These are phyloP conservation scores for Acipenser ruthenus DNA, from an alignment of 2,797 vertebrate genomes.

Conservation along the genomic window DNA sequence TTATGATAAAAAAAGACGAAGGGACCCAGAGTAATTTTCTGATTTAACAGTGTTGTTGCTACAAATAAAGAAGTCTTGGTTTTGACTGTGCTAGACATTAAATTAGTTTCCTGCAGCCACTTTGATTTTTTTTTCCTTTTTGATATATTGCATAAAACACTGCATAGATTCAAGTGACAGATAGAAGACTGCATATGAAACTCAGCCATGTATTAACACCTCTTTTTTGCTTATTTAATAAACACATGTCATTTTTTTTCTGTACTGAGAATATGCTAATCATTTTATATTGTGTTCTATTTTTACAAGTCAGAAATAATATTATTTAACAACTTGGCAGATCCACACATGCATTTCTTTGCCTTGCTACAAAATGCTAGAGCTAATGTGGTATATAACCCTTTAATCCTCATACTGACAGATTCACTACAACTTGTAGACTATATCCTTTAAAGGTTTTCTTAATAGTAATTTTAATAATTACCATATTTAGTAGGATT, in stretches of 20 bases:
- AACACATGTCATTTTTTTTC: constrained; percentile 55
- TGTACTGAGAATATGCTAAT: constrained; percentile 47
- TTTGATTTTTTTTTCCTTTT: constrained; percentile 61
- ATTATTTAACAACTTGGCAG: constrained; percentile 52
- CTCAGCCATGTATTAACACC: constrained; percentile 68
- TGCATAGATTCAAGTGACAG: constrained; percentile 71
- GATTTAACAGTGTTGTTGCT: constrained; percentile 79
- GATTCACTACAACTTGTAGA: neutral
- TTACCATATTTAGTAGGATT: neutral
- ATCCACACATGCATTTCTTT: constrained; percentile 5
- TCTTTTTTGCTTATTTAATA: constrained; percentile 75
- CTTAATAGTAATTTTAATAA: neutral
- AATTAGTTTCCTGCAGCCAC: constrained; percentile 70
- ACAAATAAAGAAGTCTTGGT: constrained; percentile 73
- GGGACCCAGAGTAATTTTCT: constrained; percentile 70
- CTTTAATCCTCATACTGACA: constrained; percentile 9
- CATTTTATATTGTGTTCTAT: constrained; percentile 59
- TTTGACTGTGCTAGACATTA: constrained; percentile 71
- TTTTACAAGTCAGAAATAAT: constrained; percentile 62
- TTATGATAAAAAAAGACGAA: constrained; percentile 79
- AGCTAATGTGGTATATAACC: constrained; percentile 5
- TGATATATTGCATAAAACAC: constrained; percentile 70
- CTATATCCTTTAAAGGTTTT: constrained; percentile 3
- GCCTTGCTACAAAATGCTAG: neutral
- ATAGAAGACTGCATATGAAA: constrained; percentile 60